Base-by-base conservation (phyloP, 2,113 vertebrate genomes). In the Perognathus longimembris region DNA sequence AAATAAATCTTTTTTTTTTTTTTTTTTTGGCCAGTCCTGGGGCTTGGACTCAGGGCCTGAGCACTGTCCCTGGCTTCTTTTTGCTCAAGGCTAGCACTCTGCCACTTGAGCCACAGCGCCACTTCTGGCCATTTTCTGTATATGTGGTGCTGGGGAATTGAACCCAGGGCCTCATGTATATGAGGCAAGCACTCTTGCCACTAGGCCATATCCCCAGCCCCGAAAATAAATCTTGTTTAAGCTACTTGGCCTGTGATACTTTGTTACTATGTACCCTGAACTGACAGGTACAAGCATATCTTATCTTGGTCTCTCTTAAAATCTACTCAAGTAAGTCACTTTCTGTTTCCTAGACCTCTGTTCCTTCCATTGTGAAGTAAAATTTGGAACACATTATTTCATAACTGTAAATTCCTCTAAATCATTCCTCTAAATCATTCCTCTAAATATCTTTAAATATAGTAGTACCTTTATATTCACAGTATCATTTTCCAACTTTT, bases 341-440 rank as follows among this genome's bases (percentile, higher is more conserved):
- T 88, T 94, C 24, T 84, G 22, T 59, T 87, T 71, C 38, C 40
- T 66, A 61, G 22, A 75, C 40, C 22, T 71, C 3, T 71, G 14
- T 74, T 87, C 22, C 8, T 2, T 87, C 3, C 18, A 32, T 38
- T 93, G 4, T 79, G 30, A 87, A 93, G 87, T 76, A 84, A 79
- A 76, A 3, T 59, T 90, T 90, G 69, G 14, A 28, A 84, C 6
- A 84, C 64, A 80, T 69, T 92, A 54, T 82, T 32, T 63, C 80
- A 40, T 1, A 86, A 18, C 6, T 50, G 32, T 91, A 89, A 74
- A 75, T 74, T 82, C 82, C 66, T 86, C 79, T 71, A 75, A 91
- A 71, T 69, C 20, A 70, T 45, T 45, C 45, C 9, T 45, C 79
- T 71, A 75, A 91, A 71, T 69, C 20, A 70, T 45, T 45, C 45